phyloP scores from a whole-genome alignment of 2,888 invertebrate genomes.

The Pristionchus mayeri region DNA sequence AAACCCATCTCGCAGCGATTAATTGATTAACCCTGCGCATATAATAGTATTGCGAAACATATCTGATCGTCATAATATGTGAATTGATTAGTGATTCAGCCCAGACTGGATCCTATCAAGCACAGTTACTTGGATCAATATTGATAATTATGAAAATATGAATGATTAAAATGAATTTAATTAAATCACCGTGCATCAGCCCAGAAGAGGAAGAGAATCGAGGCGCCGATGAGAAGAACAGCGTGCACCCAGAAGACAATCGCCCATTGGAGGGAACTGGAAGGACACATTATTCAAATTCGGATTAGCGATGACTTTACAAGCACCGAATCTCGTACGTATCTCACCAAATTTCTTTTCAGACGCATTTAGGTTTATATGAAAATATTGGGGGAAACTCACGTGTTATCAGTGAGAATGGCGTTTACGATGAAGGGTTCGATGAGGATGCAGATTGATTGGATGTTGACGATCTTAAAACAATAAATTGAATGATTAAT shows the following conservation, averaged over 20 bases:
- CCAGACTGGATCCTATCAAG: too few species aligned
- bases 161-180: neutral
- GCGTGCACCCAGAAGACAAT: constrained; percentile 60
- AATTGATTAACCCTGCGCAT: neutral
- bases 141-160: too few species aligned
- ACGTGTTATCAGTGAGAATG: constrained; percentile 58
- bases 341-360: neutral
- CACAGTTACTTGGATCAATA: too few species aligned
- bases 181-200: constrained; percentile 53
- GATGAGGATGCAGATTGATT: constrained; percentile 58
- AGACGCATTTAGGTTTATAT: neutral
- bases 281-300: neutral
- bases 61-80: too few species aligned
- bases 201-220: constrained; percentile 55
- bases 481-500: too few species aligned
- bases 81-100: too few species aligned
- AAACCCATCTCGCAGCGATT: too few species aligned
- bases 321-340: neutral
- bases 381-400: constrained; percentile 23
- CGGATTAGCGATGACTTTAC: neutral
- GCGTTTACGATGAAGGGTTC: constrained; percentile 61
- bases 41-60: neutral
- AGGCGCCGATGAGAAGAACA: constrained; percentile 54
- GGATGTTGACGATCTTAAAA: constrained; percentile 62
- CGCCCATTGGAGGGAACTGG: constrained; percentile 55